A percentile compares a stretch with the other conserved stretches of the same genome.
Evolutionary conservation across 2,113 vertebrate genomes (phyloP).

Genomic region (Muscicapa adusta): DNA sequence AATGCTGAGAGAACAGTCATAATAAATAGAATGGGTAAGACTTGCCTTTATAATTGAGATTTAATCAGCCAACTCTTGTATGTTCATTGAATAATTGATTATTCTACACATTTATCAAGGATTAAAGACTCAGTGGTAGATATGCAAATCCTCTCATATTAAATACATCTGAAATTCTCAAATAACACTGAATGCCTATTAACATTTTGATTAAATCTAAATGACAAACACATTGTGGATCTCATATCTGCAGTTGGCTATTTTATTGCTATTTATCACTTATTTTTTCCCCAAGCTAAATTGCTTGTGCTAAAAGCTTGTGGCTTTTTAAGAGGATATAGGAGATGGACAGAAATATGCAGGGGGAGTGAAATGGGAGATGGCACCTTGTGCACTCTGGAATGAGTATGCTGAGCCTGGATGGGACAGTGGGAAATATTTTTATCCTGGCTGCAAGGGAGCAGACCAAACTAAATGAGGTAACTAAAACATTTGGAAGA

Average conservation of each 20-base stretch:
- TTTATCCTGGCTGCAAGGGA: not conserved
- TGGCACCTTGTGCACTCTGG: not conserved
- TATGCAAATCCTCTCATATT: constrained; percentile 40
- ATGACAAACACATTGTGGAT: not conserved
- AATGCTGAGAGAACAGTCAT: constrained; percentile 43
- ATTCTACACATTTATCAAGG: constrained; percentile 61
- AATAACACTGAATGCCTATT: constrained; percentile 29
- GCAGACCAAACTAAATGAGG: not conserved
- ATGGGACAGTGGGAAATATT: not conserved
- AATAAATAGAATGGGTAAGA: constrained; percentile 55
- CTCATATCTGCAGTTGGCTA: not conserved
- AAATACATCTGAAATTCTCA: constrained; percentile 37
- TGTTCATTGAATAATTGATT: constrained; percentile 66
- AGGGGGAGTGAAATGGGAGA: not conserved
- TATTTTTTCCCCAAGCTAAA: not conserved
- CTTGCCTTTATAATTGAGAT: constrained; percentile 63
- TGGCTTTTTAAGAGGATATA: not conserved
- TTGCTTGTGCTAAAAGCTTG: not conserved
- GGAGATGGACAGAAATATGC: not conserved
- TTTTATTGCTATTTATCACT: not conserved
- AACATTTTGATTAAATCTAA: constrained; percentile 38
- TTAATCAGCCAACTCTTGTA: constrained; percentile 54
- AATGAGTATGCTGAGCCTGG: not conserved
- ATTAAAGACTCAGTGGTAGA: constrained; percentile 58
- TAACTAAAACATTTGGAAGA: not conserved